Evolutionary conservation across 2,888 invertebrate species (phyloP).

Genomic region (Xanthia icteritia): DNA sequence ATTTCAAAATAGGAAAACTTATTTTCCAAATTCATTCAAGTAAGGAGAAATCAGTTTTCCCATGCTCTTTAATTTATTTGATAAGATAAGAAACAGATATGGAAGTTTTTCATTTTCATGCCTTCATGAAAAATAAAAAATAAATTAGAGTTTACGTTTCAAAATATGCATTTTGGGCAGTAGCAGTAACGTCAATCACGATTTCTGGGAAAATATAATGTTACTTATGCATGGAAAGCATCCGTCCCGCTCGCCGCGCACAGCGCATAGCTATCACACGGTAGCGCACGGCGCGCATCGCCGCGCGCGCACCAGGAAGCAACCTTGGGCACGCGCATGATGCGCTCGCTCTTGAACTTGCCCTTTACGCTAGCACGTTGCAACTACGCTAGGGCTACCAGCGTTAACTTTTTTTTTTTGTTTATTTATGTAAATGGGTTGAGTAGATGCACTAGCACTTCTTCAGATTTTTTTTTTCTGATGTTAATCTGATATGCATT

Average conservation of each 20-base stretch:
- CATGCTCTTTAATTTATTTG: background rate
- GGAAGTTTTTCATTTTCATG: background rate
- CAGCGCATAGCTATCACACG: slow-evolving; percentile 48
- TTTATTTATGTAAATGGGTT: background rate
- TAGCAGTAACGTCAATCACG: background rate
- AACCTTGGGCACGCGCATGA: slow-evolving; percentile 80
- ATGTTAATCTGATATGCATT: background rate
- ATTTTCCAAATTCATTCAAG: background rate
- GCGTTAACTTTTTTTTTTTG: background rate
- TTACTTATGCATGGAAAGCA: slow-evolving; percentile 3
- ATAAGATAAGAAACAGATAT: background rate
- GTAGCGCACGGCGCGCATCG: slow-evolving; percentile 69
- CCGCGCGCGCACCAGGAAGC: slow-evolving; percentile 86
- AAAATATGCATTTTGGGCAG: background rate
- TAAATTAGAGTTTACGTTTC: background rate
- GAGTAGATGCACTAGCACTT: background rate
- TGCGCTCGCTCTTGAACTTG: slow-evolving; percentile 87
- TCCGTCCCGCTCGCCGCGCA: slow-evolving; percentile 4
- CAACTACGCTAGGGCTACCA: slow-evolving; percentile 61
- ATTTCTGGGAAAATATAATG: background rate
- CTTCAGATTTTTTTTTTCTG: background rate
- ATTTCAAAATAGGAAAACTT: background rate
- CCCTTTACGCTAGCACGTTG: slow-evolving; percentile 75
- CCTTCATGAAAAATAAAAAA: background rate
- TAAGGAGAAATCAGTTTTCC: background rate